Conservation (phyloP, 2,888 invertebrate species). For the Trissonchulus latispiculum region DNA sequence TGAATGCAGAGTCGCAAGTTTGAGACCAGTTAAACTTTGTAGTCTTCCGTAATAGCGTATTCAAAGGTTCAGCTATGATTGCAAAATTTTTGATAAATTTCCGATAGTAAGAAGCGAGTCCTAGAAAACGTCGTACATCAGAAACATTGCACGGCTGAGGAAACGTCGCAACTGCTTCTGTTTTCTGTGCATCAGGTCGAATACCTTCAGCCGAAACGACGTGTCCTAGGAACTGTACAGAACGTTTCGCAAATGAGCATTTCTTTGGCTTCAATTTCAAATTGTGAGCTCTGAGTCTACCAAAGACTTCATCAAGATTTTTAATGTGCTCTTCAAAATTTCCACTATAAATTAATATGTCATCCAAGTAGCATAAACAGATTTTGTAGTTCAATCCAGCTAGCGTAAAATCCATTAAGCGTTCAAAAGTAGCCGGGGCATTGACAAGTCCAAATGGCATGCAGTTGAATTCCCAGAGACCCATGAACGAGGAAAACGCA, state of each 20-base stretch:
- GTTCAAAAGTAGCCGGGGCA: neutral
- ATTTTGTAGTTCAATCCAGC: slow-evolving; percentile 3
- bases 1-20: slow-evolving; percentile 11
- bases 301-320: neutral
- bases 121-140: slow-evolving; percentile 4
- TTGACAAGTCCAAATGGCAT: slow-evolving; percentile 3
- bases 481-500: neutral
- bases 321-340: neutral
- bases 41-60: slow-evolving; percentile 4
- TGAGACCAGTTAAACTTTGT: slow-evolving; percentile 14
- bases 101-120: slow-evolving; percentile 16
- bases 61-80: slow-evolving; percentile 11
- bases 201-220: slow-evolving; percentile 3
- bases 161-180: neutral
- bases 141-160: slow-evolving; percentile 1
- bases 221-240: neutral
- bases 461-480: neutral
- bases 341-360: neutral
- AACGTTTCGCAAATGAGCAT: neutral
- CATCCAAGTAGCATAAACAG: neutral
- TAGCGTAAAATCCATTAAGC: neutral
- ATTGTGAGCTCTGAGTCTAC: neutral
- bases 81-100: slow-evolving; percentile 12
- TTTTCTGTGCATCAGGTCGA: slow-evolving; percentile 5
- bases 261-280: slow-evolving; percentile 8